Percentiles rank a stretch among this genome's conserved stretches.
Evolutionary conservation across 2,888 invertebrate species (phyloP).

Genomic region (Ectemnius lituratus): DNA sequence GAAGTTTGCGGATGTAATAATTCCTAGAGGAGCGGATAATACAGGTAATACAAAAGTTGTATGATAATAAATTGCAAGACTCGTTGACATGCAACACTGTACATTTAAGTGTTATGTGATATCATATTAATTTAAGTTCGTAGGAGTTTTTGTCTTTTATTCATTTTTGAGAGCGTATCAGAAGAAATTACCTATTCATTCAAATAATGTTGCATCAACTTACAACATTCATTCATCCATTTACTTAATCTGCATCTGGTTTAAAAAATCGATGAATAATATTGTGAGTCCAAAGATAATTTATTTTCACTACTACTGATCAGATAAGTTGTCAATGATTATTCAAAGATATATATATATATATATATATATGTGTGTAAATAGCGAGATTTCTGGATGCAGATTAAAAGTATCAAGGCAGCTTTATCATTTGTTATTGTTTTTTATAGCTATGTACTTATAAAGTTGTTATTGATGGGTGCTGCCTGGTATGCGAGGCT

Average conservation of each 20-base stretch:
- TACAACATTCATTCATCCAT: slow-evolving; percentile 31
- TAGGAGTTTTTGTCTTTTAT: slow-evolving; percentile 11
- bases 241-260: slow-evolving; percentile 34
- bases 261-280: too few species aligned
- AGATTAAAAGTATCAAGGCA: slow-evolving; percentile 44
- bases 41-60: slow-evolving; percentile 83
- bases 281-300: too few species aligned
- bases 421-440: slow-evolving; percentile 35
- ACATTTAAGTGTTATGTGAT: slow-evolving; percentile 8
- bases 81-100: slow-evolving; percentile 14
- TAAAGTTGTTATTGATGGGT: slow-evolving; percentile 64
- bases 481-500: slow-evolving; percentile 73
- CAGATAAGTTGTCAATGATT: background rate
- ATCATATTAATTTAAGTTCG: slow-evolving; percentile 18
- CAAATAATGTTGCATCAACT: slow-evolving; percentile 29
- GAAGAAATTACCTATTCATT: slow-evolving; percentile 23
- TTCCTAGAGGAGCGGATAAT: slow-evolving; percentile 99
- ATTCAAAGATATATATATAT: background rate
- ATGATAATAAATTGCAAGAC: slow-evolving; percentile 18
- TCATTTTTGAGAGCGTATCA: slow-evolving; percentile 15
- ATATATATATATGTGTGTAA: too few species aligned
- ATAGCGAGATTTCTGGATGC: slow-evolving; percentile 26
- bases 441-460: slow-evolving; percentile 29
- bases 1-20: slow-evolving; percentile 99
- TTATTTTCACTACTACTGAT: background rate